Base-by-base conservation (phyloP, 2,888 invertebrate genomes). In the Idaea biselata region DNA sequence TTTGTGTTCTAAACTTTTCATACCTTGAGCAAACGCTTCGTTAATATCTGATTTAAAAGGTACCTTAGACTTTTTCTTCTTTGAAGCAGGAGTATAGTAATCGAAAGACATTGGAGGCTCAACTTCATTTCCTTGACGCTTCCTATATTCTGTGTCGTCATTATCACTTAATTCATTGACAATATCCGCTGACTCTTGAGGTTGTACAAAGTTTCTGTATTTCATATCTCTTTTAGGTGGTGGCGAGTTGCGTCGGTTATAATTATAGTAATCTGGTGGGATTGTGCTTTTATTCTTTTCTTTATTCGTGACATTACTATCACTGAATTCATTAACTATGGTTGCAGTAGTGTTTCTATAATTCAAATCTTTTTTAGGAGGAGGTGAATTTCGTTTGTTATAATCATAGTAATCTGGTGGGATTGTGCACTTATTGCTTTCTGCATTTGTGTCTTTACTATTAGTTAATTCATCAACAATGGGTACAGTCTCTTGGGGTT, bases 71-170 rank as follows among this genome's bases (percentile, higher is more conserved):
- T 75, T 88, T 6, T 72, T 69, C 31, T 84, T 79, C 69, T 90
- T 91, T 6, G 86, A 72, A 33, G 80, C 74, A 8, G 94, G 93
- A 0, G 94, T 94, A 73, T 94, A 94, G 77, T 95, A 95, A 32
- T 95, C 94, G 74, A 93, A 94, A 1, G 94, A 94, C 0, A 95
- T 91, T 1, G 96, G 96, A 7, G 95, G 95, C 7, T 95, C 93
- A 69, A 96, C 93, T 84, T 95, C 95, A 18, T 84, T 64, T 59
- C 76, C 67, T 82, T 80, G 59, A 55, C 56, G 76, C 33, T 61
- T 65, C 58, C 64, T 72, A 33, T 61, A 72, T 57, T 63, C 68
- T 25, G 66, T 64, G 60, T 67, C 62, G 60, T 81, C 78, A 32
- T 81, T 78, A 58, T 81, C 82, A 69, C 79, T 79, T 65, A 89